Evolutionary conservation across 2,797 vertebrate genomes (phyloP), one percentile per base, ranked within the genome.

Genomic region (Hirundo rustica): DNA sequence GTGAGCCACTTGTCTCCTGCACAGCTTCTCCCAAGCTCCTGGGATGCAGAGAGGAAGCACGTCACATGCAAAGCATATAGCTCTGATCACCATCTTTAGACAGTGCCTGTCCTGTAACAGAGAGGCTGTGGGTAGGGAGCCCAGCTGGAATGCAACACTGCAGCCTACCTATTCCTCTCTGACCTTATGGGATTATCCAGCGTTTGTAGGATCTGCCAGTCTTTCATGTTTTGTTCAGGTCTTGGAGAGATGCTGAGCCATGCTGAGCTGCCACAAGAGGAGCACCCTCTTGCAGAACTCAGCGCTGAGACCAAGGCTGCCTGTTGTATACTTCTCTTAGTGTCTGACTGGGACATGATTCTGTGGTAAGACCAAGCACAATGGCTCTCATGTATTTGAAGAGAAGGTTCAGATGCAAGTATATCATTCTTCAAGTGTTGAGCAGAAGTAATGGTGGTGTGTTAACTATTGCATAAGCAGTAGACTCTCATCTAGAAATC

Each of bases 161-260:
- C 51, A 70, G 48, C n/a, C 44, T 95, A 11, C 70, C 51, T 80
- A 8, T 55, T 78, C 11, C 36, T 70, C 54, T 57, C 70, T 94
- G 73, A 81, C 60, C 4, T 73, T 26, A 66, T 2, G 36, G 66
- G 40, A 84, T 81, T 51, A 72, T 51, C 42, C 36, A 51, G 30
- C 51, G 44, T 48, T 19, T 45, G 30, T 55, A 51, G 55, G 50
- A 72, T 54, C 32, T 83, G 44, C 29, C 80, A 45, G 60, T 61
- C 0, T 0, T 51, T 65, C 0, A 0, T 83, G 50, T 57, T 73
- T 65, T 23, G 8, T 45, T 78, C 8, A 26, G 54, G 54, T 40
- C 3, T 25, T 42, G 50, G 66, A 55, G 44, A 23, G 51, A 26
- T 66, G 38, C 34, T 57, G 67, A 84, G 34, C 64, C 0, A 0